Conservation (phyloP, 2,113 vertebrate genomes). For the Entomyzon cyanotis region DNA sequence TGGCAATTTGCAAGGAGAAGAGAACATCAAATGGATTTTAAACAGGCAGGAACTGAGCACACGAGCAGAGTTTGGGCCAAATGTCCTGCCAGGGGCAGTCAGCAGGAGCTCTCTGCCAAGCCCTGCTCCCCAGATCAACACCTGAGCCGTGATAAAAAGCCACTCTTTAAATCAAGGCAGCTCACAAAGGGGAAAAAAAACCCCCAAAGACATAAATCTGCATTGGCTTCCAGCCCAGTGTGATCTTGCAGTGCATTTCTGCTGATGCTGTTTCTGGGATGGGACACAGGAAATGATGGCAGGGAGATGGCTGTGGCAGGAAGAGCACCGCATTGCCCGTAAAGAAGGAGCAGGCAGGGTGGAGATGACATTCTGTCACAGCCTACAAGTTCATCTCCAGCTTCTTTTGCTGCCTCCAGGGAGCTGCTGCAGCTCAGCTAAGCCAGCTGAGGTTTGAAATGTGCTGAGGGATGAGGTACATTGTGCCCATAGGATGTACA, state of each 20-base stretch:
- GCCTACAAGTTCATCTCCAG: constrained; percentile 6
- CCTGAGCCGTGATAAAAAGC: constrained; percentile 9
- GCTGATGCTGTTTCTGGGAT: constrained; percentile 54
- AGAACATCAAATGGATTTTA: neutral
- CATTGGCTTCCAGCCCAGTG: constrained; percentile 37
- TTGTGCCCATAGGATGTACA: neutral
- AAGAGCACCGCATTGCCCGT: constrained; percentile 11
- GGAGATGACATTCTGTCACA: neutral
- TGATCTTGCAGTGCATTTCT: constrained; percentile 21
- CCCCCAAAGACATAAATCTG: constrained; percentile 25
- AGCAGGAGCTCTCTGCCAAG: constrained; percentile 32
- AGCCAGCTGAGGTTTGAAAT: neutral
- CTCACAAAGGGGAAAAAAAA: neutral
- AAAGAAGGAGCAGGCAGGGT: neutral
- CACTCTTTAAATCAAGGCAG: constrained; percentile 56
- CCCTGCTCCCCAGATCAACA: constrained; percentile 19
- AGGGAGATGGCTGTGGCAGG: neutral
- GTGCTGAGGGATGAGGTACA: fast-evolving
- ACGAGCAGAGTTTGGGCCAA: neutral
- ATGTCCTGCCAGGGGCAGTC: constrained; percentile 47
- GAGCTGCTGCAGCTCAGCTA: neutral
- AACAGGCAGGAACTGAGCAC: neutral
- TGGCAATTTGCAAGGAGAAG: constrained; percentile 5
- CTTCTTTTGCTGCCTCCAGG: neutral
- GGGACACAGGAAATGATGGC: constrained; percentile 18